Evolutionary conservation across 2,113 vertebrate species (phyloP), one percentile per base, ranked within the genome.

Genomic region (Toxostoma redivivum): DNA sequence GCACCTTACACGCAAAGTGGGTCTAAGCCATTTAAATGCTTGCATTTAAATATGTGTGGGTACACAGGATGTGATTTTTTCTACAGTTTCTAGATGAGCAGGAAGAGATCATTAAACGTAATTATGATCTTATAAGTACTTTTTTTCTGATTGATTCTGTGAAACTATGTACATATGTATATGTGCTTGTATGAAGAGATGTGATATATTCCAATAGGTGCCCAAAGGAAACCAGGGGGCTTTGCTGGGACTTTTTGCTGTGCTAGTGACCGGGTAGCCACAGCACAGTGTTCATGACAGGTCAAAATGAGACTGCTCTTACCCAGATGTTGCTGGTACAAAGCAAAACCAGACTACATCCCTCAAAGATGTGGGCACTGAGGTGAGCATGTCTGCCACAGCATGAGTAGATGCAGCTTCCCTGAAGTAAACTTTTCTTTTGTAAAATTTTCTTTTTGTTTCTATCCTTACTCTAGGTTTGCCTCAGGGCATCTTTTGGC

Each of bases 271-370:
- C 42, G 25, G 31, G 47, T 38, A 70, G 48, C 47, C n/a, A 77
- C 45, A 88, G 48, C 40, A 47, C 24, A 53, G 38, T 42, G 87
- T 93, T 5, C 13, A 42, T 62, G 40, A 88, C 40, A 67, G 72
- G 88, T 93, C 88, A 89, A 94, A 96, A 95, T 62, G n/a, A 96
- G 71, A 50, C 62, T 86, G 90, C 83, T 94, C n/a, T 93, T 96
- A 96, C 51, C 69, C 86, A 94, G 96, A 94, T 72, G 58, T 88
- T 51, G 14, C 58, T n/a, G n/a, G 54, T 94, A 40, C 77, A 84
- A 91, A 96, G 73, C 60, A 89, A 88, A 96, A 95, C 48, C 17
- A 81, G 50, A 86, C 13, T 16, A 60, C 25, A 81, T 62, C 7
- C 16, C 31, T 84, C 23, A 77, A 86, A 96, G 86, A 45, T 16